Evolutionary conservation across 2,888 invertebrate genomes (phyloP), one percentile per base, ranked within the genome.

Genomic region (Lasioglossum malachurum): DNA sequence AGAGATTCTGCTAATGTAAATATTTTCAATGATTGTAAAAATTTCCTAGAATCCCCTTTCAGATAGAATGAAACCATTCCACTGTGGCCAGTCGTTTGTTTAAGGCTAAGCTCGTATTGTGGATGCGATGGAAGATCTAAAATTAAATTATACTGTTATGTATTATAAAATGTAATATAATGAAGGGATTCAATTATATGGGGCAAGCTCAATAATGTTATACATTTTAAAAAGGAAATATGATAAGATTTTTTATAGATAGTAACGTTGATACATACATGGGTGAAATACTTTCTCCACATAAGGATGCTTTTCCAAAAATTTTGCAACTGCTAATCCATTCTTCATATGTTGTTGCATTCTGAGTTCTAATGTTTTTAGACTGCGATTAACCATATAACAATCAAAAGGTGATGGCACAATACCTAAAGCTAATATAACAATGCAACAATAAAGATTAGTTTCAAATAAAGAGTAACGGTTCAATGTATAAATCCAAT

Each of bases 361-460:
- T 80, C 99, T 96, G 44, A 99, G 92, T 8, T 98, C 97, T 44
- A 99, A 96, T 0, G 99, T 99, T 96, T 99, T 99, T 84, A 99
- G 96, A 93, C 99, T 98, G 87, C 99, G 97, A 94, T 98, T 98
- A 0, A 99, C 99, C 94, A 99, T 96, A 94, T 97, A 98, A 95
- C 99, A 99, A 95, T 99, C 99, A 94, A 99, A 99, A 0, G 99
- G 99, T 0, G 99, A 98, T 2, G 99, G 99, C 23, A 99, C 97
- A 69, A 98, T 97, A 78, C 99, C 99, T 96, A 98, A 97, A 7
- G 98, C 98, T 98, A 71, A 60, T 90, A 90, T 35, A 67, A 19
- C 8, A 64, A 75, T 60, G 46, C 64, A 57, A 84, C 31, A 60
- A 46, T 19, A 83, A 38, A 74, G 16, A 46, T 75, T 64, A 74